Evolutionary conservation across 2,113 vertebrate genomes (phyloP).

Genomic region (Sialia sialis): DNA sequence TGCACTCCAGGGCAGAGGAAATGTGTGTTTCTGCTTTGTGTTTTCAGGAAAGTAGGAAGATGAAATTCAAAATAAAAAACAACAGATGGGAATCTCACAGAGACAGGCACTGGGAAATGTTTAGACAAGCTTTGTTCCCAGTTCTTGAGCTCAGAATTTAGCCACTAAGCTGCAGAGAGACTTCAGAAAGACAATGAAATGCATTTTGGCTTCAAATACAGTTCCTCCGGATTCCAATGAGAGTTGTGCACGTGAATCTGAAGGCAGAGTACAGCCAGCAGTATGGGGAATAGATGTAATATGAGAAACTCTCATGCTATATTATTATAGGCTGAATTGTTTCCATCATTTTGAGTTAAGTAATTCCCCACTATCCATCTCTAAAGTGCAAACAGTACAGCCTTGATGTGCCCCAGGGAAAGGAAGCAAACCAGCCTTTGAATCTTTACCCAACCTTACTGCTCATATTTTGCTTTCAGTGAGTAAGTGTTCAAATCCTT

Average conservation of each 20-base stretch:
- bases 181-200: conserved; percentile 44
- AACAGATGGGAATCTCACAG: conserved; percentile 42
- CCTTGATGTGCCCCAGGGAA: conserved; percentile 42
- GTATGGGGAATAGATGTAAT: conserved; percentile 52
- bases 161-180: neutral
- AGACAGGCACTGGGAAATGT: conserved; percentile 20
- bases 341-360: conserved; percentile 62
- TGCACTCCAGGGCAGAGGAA: neutral
- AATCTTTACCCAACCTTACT: conserved; percentile 61
- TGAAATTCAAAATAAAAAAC: conserved; percentile 8
- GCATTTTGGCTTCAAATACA: conserved; percentile 29
- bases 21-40: conserved; percentile 27
- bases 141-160: conserved; percentile 9
- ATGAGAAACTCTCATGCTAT: conserved; percentile 48
- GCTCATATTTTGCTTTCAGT: conserved; percentile 62
- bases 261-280: conserved; percentile 22
- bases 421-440: conserved; percentile 54
- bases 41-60: conserved; percentile 38
- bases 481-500: conserved; percentile 64
- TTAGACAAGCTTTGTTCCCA: conserved; percentile 24
- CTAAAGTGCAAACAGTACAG: conserved; percentile 47
- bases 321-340: conserved; percentile 56
- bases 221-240: conserved; percentile 6
- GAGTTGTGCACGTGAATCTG: conserved; percentile 26
- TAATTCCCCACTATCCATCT: conserved; percentile 60